Evolutionary conservation across 2,113 vertebrate genomes (phyloP), one percentile per base, ranked within the genome.

Genomic region (Fulmarus glacialis): DNA sequence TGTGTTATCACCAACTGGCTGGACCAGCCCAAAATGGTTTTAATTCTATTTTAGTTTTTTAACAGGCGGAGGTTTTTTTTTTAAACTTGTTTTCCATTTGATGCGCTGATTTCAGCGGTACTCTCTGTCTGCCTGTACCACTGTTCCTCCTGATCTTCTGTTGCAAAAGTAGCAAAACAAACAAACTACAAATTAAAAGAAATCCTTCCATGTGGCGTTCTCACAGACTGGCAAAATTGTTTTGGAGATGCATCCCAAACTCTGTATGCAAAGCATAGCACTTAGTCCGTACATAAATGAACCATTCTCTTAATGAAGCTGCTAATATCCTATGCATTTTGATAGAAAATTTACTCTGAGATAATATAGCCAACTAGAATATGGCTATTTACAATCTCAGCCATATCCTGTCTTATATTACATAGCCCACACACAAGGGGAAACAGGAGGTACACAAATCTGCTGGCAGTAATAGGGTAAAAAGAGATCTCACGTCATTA

Each of bases 331-430:
- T 18, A 5, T 50, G 34, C 50, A 22, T 89, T 90, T 82, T 67
- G 42, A 52, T 71, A 55, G 82, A 81, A 78, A 91, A 74, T 34
- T 87, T 71, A 45, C 72, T 73, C 48, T 1, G 13, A 84, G 62
- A 19, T 91, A 45, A 62, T 62, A 52, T 32, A 68, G 29, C 36
- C 16, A 20, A 48, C 75, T 73, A 42, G 79, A 93, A 83, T 43
- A 56, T 26, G 79, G 73, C 47, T 95, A 43, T 87, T 96, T 96
- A 70, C 77, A 68, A 40, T 73, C 89, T 68, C 68, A 79, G 73
- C 52, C 80, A 8, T 38, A 84, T 89, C 73, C 73, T 89, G 83
- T 77, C 8, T 0, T 91, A 8, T 67, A 64, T 82, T 89, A 85
- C 26, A 11, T 64, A 95, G 77, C 77, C 77, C 87, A 87, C 86